A percentile compares a stretch with the other conserved stretches of the same genome.
phyloP scores from a whole-genome alignment of 1,140 invertebrate species.

The Rhopalosiphum maidis region DNA sequence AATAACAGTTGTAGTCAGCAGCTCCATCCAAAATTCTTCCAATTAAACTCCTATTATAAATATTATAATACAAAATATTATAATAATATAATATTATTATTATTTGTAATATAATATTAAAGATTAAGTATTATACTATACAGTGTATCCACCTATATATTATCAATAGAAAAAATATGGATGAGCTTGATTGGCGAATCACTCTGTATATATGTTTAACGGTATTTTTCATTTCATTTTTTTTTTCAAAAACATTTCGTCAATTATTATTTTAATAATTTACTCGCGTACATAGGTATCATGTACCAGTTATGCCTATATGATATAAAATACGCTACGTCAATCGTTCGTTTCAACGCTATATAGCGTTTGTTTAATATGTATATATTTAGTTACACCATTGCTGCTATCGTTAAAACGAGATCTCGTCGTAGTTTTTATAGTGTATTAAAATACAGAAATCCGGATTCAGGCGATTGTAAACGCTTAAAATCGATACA shows the following conservation, averaged over 20 bases:
- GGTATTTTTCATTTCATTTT: background rate
- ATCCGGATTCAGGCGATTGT: background rate
- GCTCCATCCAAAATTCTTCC: background rate
- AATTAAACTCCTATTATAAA: background rate
- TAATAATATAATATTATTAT: no score
- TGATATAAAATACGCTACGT: background rate
- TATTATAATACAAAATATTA: background rate
- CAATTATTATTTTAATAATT: background rate
- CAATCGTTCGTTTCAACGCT: background rate
- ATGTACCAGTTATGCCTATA: background rate
- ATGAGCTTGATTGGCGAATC: background rate
- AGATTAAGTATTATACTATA: no score
- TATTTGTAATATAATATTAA: background rate
- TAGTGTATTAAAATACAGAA: background rate
- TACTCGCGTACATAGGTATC: background rate
- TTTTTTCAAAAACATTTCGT: background rate
- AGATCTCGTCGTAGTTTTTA: background rate
- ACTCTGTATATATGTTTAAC: background rate
- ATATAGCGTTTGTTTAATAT: background rate
- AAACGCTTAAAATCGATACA: background rate
- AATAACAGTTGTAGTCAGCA: background rate
- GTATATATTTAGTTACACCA: background rate
- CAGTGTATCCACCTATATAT: no score
- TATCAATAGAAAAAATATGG: background rate
- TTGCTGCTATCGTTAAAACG: background rate